Evolutionary conservation across 2,113 vertebrate species (phyloP), one percentile per base, ranked within the genome.

Genomic region (Synchiropus splendidus): DNA sequence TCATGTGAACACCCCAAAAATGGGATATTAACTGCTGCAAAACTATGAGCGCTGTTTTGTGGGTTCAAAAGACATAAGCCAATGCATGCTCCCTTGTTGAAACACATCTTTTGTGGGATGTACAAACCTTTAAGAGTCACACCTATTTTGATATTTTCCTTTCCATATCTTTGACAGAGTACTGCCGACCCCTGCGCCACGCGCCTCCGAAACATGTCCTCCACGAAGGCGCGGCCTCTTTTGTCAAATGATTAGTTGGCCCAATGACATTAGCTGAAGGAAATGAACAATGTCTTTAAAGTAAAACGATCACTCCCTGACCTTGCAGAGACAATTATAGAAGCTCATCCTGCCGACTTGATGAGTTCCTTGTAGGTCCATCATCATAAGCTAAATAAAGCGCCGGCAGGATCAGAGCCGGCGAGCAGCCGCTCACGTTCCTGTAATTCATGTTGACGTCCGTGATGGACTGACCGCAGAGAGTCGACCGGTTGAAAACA

Each of bases 291-390:
- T 65, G 52, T 44, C 17, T 37, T 44, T 43, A 76, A 78, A 72
- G 78, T 71, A 71, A 68, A 66, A 72, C 56, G 54, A 64, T 64
- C 54, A 57, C 60, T 60, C 64, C 8, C 33, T 72, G 77, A 79
- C 79, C 79, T 79, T 79, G 77, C 42, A 48, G 59, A 72, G 76
- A 79, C 74, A 76, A 79, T 82, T 82, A 78, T 67, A 72, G 66
- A 55, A 32, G 60, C 60, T 72, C 60, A 73, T 73, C 58, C 42
- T 44, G 4, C 10, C 9, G 2, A 60, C 21, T 27, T 78, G 79
- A 77, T 79, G 70, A 76, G 64, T 61, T 75, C 70, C 51, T 18
- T 45, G 45, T 67, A 69, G 69, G 73, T 79, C 72, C 72, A 73
- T 77, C 71, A 70, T 66, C 44, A 39, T 61, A 59, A 77, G 75